Evolutionary conservation across 2,797 vertebrate genomes (phyloP), one percentile per base, ranked within the genome.

Genomic region (Syndactyla subalaris): DNA sequence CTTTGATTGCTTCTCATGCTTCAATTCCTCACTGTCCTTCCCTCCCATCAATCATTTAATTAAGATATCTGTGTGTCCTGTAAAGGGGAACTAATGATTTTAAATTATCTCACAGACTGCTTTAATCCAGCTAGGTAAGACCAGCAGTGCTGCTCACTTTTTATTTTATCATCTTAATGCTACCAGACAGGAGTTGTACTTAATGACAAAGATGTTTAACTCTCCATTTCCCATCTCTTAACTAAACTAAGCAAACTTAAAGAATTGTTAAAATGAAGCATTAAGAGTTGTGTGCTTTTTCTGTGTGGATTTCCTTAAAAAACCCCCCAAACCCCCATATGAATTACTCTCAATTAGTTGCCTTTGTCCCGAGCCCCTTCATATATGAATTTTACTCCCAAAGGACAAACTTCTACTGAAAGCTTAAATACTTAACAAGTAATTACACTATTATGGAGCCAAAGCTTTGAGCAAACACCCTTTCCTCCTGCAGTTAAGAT

Each of bases 231-330:
- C 38, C 14, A 7, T 48, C 55, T 68, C 45, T 61, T 86, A 81
- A 85, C 39, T 92, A 68, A 93, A 82, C 21, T 10, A 86, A 96
- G 62, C 22, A 63, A 95, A 86, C 63, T 63, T 81, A 17, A 52
- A 58, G 39, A 72, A 76, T 32, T 30, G 48, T 71, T 87, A 94
- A 68, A 12, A 22, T 38, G 49, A 23, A 89, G 61, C 36, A 32
- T 83, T 82, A 90, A 75, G 71, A 63, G 38, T 71, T 72, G 22
- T 68, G 62, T 70, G 76, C 30, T 58, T 84, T 20, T 92, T 58
- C 52, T 76, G 13, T 21, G 10, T 73, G 52, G 45, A 27, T 59
- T 88, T 87, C 19, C 7, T 81, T 62, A 19, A 48, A 51, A 68
- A 62, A 29, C 70, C 70, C 15, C 24, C 48, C 6, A 49, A 49